Evolutionary conservation across 1,140 invertebrate species (phyloP).

Genomic region (Batillaria attramentaria): DNA sequence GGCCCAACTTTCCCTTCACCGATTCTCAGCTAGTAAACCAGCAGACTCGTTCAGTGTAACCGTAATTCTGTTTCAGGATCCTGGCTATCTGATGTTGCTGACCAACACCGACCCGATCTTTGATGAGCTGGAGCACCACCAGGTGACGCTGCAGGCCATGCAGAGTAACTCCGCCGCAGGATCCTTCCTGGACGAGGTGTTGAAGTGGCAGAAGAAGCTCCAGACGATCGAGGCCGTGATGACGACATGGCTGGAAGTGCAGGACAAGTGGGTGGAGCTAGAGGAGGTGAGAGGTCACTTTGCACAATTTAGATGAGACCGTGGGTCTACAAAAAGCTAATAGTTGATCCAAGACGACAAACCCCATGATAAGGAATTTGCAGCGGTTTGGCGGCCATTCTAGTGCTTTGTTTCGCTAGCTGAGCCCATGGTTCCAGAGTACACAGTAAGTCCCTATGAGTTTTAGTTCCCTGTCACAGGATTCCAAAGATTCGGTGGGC

Average conservation of each 20-base stretch:
- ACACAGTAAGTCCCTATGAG: too few relatives aligned
- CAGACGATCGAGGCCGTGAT: conserved; percentile 71
- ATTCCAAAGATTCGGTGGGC: too few relatives aligned
- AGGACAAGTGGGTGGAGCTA: conserved; percentile 70
- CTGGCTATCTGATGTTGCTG: conserved; percentile 59
- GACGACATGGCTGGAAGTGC: conserved; percentile 68
- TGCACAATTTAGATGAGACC: too few relatives aligned
- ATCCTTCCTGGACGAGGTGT: conserved; percentile 70
- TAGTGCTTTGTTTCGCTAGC: too few relatives aligned
- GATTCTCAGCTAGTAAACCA: too few relatives aligned
- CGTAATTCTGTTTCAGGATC: conserved; percentile 52
- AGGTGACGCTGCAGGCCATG: conserved; percentile 69
- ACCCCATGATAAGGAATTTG: too few relatives aligned
- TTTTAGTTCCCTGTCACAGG: too few relatives aligned
- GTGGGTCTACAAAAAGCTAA: neutral
- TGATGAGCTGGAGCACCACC: conserved; percentile 70
- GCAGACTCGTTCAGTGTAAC: too few relatives aligned
- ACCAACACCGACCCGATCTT: conserved; percentile 68
- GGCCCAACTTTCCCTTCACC: too few relatives aligned
- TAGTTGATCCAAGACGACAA: too few relatives aligned
- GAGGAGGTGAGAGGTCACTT: conserved; percentile 60
- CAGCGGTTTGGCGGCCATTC: too few relatives aligned
- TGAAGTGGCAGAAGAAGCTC: conserved; percentile 71
- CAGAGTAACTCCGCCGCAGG: conserved; percentile 69
- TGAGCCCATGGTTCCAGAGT: too few relatives aligned